Evolutionary conservation across 2,797 vertebrate genomes (phyloP).

Genomic region (Carapus acus): DNA sequence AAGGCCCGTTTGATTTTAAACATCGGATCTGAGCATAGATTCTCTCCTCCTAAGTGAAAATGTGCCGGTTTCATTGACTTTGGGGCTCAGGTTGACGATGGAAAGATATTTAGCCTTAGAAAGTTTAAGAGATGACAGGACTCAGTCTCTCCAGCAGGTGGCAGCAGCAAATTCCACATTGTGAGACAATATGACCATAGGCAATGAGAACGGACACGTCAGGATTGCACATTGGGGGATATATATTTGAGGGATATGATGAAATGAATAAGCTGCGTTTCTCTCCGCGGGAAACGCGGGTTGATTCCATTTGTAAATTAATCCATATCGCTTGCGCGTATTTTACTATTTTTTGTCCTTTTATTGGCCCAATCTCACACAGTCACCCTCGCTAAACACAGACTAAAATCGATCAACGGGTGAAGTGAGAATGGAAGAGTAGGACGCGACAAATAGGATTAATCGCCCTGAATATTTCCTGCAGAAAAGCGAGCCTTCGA

Average conservation of each 20-base stretch:
- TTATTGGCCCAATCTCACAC: background rate
- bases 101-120: too few species aligned
- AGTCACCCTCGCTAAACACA: too few species aligned
- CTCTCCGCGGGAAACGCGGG: background rate
- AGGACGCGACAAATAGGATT: too few species aligned
- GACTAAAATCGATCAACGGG: too few species aligned
- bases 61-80: background rate
- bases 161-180: constrained; percentile 45
- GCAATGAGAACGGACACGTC: constrained; percentile 8
- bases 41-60: background rate
- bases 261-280: background rate
- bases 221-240: constrained; percentile 1
- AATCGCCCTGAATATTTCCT: too few species aligned
- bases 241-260: background rate
- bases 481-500: too few species aligned
- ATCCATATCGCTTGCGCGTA: background rate
- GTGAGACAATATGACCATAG: constrained; percentile 19
- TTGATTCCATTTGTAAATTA: background rate
- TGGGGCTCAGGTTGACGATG: constrained; percentile 4
- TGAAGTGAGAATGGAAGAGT: background rate
- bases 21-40: background rate
- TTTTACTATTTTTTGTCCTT: background rate
- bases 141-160: constrained; percentile 39
- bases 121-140: too few species aligned
- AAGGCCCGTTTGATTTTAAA: constrained; percentile 2